These are phyloP conservation scores for Chrysemys picta DNA, from an alignment of 2,113 vertebrate species.

Conservation along the genomic window DNA sequence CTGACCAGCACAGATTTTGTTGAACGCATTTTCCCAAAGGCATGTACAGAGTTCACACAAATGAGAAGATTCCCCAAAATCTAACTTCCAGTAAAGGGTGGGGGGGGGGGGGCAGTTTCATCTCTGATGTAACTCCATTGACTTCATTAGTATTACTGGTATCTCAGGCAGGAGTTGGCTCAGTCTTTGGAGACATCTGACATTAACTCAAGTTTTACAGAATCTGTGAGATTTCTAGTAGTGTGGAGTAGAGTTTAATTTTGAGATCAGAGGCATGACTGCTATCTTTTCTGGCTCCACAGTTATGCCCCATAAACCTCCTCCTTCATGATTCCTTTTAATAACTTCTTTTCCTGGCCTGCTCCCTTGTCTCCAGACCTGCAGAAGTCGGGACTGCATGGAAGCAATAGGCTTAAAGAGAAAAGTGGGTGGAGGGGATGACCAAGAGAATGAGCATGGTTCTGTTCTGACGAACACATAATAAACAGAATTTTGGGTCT, in stretches of 20 bases:
- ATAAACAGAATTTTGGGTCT: background rate
- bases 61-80: conserved; percentile 26
- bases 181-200: background rate
- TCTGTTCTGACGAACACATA: background rate
- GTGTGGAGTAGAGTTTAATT: background rate
- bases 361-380: background rate
- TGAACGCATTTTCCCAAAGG: background rate
- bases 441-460: background rate
- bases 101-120: background rate
- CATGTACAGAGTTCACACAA: conserved; percentile 24
- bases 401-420: background rate
- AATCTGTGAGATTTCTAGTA: background rate
- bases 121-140: background rate
- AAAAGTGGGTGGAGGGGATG: background rate
- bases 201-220: background rate
- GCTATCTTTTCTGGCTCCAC: background rate
- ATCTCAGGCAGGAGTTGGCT: background rate
- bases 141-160: background rate
- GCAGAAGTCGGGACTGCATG: background rate
- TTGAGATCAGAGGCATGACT: background rate
- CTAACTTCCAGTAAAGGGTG: background rate
- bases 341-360: background rate
- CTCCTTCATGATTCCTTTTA: background rate
- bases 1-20: conserved; percentile 48
- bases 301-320: background rate